Conservation (phyloP, 2,888 invertebrate genomes). For the Tipula vernalis region DNA sequence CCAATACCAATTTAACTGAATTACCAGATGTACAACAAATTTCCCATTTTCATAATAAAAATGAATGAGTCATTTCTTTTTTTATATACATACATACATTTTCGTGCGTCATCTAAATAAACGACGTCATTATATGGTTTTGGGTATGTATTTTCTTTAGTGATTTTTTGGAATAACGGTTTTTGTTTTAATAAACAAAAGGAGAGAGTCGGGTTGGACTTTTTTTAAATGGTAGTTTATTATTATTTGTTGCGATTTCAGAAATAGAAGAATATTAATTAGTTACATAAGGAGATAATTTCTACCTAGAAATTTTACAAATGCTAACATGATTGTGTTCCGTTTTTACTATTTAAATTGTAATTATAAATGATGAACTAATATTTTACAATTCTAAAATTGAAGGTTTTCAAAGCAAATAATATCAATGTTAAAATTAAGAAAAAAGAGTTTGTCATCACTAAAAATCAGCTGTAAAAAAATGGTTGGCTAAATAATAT, state of each 20-base stretch:
- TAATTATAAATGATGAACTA: too few relatives aligned
- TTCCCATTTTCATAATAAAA: not conserved
- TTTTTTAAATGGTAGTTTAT: too few relatives aligned
- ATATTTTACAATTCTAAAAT: too few relatives aligned
- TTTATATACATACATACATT: not conserved
- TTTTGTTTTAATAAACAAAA: not conserved
- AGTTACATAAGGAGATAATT: too few relatives aligned
- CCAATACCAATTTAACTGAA: not conserved
- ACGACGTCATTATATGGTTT: not conserved
- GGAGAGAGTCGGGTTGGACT: not conserved
- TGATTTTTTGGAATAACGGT: not conserved
- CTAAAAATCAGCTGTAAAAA: not conserved
- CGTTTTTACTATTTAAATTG: too few relatives aligned
- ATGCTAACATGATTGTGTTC: too few relatives aligned
- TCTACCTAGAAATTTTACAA: too few relatives aligned
- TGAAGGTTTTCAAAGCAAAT: too few relatives aligned
- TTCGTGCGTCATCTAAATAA: not conserved
- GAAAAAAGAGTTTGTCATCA: too few relatives aligned
- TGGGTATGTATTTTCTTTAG: not conserved
- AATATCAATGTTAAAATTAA: too few relatives aligned
- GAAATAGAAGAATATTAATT: too few relatives aligned
- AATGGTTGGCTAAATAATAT: not conserved
- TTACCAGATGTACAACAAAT: not conserved
- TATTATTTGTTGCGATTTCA: too few relatives aligned
- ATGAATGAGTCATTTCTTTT: not conserved